phyloP scores from a whole-genome alignment of 2,888 invertebrate species.

The Drosophila borealis region DNA sequence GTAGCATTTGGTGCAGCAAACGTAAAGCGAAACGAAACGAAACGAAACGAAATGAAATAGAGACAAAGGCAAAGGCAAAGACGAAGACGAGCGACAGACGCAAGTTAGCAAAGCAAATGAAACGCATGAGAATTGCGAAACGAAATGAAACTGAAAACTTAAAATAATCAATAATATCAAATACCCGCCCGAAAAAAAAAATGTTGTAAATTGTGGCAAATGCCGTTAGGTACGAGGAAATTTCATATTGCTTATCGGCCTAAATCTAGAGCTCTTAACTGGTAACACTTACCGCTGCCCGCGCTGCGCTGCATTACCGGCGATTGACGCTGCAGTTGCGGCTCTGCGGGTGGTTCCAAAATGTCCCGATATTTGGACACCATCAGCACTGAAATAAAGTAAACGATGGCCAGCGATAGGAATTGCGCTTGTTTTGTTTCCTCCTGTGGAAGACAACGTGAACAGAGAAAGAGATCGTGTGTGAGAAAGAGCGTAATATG shows the following conservation, averaged over 20 bases:
- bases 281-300: slow-evolving; percentile 83
- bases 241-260: slow-evolving; percentile 16
- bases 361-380: slow-evolving; percentile 99
- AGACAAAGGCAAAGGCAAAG: slow-evolving; percentile 19
- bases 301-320: slow-evolving; percentile 86
- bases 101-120: slow-evolving; percentile 41
- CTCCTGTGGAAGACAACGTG: slow-evolving; percentile 89
- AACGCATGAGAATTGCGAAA: slow-evolving; percentile 43
- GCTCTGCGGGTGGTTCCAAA: slow-evolving; percentile 94
- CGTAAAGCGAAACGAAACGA: slow-evolving; percentile 20
- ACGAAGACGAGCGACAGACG: slow-evolving; percentile 36
- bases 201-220: slow-evolving; percentile 7
- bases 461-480: not conserved
- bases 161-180: slow-evolving; percentile 6
- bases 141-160: slow-evolving; percentile 10
- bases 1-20: slow-evolving; percentile 68
- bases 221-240: slow-evolving; percentile 25
- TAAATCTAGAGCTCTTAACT: slow-evolving; percentile 7
- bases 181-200: slow-evolving; percentile 43
- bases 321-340: slow-evolving; percentile 88
- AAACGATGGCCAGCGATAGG: slow-evolving; percentile 98
- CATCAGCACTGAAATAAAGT: slow-evolving; percentile 99
- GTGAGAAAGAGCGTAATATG: not conserved
- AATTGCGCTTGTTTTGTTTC: slow-evolving; percentile 99
- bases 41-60: slow-evolving; percentile 37